Conservation (phyloP, 2,797 vertebrate species). For the Sebastes alutus region DNA sequence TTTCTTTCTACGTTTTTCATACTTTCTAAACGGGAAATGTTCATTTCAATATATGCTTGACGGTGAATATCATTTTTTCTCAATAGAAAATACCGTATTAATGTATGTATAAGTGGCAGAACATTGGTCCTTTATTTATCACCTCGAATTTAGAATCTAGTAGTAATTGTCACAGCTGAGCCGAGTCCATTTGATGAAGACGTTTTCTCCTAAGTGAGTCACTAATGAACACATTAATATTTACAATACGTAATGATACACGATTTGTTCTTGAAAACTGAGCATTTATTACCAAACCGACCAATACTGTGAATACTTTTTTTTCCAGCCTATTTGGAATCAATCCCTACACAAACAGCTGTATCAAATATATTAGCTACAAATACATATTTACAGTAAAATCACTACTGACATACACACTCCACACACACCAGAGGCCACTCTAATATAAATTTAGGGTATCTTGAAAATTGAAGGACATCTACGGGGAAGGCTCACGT, state of each 20-base stretch:
- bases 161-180: not conserved
- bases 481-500: not conserved
- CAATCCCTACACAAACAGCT: not conserved
- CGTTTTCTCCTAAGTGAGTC: not conserved
- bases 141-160: not conserved
- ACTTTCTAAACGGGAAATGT: not conserved
- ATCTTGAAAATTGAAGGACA: not conserved
- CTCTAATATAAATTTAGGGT: not conserved
- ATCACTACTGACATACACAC: not conserved
- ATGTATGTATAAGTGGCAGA: not conserved
- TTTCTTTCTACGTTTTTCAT: no score
- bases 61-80: not conserved
- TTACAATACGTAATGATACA: not conserved
- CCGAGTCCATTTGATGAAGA: not conserved
- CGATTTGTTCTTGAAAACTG: conserved; percentile 7
- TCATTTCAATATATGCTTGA: not conserved
- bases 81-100: not conserved
- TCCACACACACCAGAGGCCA: not conserved
- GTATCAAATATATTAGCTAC: conserved; percentile 31
- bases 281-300: conserved; percentile 38
- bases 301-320: not conserved
- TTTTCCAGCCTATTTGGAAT: not conserved
- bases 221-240: not conserved
- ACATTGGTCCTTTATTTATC: not conserved
- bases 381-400: conserved; percentile 42